phyloP scores from a whole-genome alignment of 2,888 invertebrate species.

The Nebria salina region DNA sequence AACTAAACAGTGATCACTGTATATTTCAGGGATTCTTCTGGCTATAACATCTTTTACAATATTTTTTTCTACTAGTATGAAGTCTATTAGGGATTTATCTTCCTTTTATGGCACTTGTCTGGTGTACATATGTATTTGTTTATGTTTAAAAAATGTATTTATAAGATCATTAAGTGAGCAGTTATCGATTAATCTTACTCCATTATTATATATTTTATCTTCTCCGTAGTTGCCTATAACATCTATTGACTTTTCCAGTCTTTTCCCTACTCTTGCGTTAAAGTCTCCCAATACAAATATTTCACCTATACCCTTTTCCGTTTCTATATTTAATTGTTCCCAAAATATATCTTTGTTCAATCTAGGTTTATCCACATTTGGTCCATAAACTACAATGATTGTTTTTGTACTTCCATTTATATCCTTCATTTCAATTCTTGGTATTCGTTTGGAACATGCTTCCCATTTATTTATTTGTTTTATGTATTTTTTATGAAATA shows the following conservation, averaged over 20 bases:
- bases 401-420: background rate
- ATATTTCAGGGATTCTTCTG: slow-evolving; percentile 10
- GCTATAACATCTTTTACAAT: slow-evolving; percentile 18
- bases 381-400: slow-evolving; percentile 16
- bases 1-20: slow-evolving; percentile 12
- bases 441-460: background rate
- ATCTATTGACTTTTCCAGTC: background rate
- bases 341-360: slow-evolving; percentile 20
- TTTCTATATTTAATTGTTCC: slow-evolving; percentile 5
- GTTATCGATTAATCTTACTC: slow-evolving; percentile 21
- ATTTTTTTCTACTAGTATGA: slow-evolving; percentile 1
- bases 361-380: slow-evolving; percentile 13
- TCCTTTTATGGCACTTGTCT: background rate
- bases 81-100: slow-evolving; percentile 18
- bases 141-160: slow-evolving; percentile 19
- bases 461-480: background rate
- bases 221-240: slow-evolving; percentile 16
- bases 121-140: slow-evolving; percentile 18
- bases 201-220: slow-evolving; percentile 24
- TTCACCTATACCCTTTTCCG: background rate
- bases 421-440: slow-evolving; percentile 7
- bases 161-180: slow-evolving; percentile 5
- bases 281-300: slow-evolving; percentile 22
- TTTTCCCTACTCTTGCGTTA: slow-evolving; percentile 23
- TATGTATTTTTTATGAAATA: slow-evolving; percentile 12